Evolutionary conservation across 2,888 invertebrate genomes (phyloP).

Genomic region (Tinea semifulvella): DNA sequence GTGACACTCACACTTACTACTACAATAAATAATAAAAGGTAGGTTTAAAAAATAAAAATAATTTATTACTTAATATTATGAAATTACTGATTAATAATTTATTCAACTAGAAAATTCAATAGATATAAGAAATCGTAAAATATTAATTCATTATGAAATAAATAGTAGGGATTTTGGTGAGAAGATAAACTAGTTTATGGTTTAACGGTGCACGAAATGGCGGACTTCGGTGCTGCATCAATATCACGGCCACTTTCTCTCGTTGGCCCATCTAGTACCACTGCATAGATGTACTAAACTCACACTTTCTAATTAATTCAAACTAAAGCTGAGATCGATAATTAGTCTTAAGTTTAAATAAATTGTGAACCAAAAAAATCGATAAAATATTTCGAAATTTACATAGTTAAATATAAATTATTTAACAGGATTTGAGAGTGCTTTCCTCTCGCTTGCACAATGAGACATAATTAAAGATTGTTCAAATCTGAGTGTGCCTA

Average conservation of each 20-base stretch:
- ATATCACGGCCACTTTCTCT: conserved; percentile 44
- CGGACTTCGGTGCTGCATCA: conserved; percentile 37
- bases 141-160: not conserved
- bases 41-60: conserved; percentile 33
- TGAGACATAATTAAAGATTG: no score
- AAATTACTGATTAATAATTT: no score
- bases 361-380: no score
- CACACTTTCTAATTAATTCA: conserved; percentile 4
- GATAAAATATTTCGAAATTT: no score
- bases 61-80: no score
- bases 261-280: conserved; percentile 14
- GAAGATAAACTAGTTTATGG: conserved; percentile 18
- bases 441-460: no score
- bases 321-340: no score
- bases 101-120: no score
- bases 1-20: conserved; percentile 23
- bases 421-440: no score
- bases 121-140: not conserved
- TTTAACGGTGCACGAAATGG: conserved; percentile 39
- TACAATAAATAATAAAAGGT: conserved; percentile 30
- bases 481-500: no score
- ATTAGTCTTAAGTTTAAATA: no score
- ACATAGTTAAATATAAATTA: no score
- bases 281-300: not conserved
- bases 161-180: conserved; percentile 14